Evolutionary conservation across 30 jellyfish, hydroid and myxozoan genomes (phyloP).

Genomic region (Hydractinia echinata): DNA sequence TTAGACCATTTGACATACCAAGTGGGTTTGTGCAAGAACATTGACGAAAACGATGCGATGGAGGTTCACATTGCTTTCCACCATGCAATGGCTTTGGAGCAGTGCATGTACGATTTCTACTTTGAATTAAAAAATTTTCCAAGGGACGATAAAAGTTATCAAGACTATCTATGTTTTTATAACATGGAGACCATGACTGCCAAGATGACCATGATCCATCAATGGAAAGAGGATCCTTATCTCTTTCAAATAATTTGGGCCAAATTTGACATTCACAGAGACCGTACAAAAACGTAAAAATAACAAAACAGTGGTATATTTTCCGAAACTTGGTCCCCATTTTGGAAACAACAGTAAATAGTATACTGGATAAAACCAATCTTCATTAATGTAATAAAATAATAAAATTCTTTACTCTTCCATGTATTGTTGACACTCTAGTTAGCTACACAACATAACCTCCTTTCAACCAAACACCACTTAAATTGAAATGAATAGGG

Average conservation of each 20-base stretch:
- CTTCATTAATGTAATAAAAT: no score
- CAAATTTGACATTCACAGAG: not conserved
- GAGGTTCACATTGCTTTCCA: conserved; percentile 36
- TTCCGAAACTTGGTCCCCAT: no score
- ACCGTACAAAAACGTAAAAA: not conserved
- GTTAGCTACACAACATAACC: no score
- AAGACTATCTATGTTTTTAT: conserved; percentile 9
- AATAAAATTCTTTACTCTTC: no score
- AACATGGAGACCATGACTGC: conserved; percentile 36
- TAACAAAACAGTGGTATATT: no score
- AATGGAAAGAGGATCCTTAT: conserved; percentile 19
- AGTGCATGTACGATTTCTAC: conserved; percentile 26
- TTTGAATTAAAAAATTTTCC: conserved; percentile 27
- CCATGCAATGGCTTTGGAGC: conserved; percentile 38
- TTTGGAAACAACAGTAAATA: no score
- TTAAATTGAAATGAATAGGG: no score
- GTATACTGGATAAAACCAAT: no score
- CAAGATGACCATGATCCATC: conserved; percentile 47
- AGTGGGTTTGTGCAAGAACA: conserved; percentile 36
- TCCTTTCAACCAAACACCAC: no score
- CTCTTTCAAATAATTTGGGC: conserved; percentile 8
- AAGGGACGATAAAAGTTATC: conserved; percentile 18
- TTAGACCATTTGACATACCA: conserved; percentile 6
- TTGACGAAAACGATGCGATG: conserved; percentile 27
- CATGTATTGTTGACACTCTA: no score